These are phyloP conservation scores for Serilophus lunatus DNA, from an alignment of 2,113 vertebrate species.

Conservation along the genomic window DNA sequence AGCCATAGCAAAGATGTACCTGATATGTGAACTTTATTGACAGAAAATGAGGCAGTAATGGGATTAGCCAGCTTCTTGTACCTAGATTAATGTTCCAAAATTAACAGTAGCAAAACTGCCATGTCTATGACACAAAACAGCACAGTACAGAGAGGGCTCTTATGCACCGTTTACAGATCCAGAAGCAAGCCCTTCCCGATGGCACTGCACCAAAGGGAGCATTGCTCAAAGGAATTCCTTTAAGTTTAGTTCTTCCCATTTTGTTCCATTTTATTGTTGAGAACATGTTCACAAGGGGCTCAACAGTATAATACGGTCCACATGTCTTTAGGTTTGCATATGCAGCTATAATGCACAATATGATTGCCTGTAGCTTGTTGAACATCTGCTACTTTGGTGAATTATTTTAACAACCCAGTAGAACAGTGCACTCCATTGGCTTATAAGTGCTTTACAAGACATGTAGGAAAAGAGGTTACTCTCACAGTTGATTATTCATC, in stretches of 20 bases:
- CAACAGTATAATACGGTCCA: background rate
- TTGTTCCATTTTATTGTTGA: background rate
- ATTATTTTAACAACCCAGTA: background rate
- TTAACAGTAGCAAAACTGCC: background rate
- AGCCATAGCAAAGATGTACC: background rate
- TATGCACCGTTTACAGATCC: background rate
- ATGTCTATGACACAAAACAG: background rate
- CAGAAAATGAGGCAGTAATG: background rate
- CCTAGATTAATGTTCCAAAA: background rate
- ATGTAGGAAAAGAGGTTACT: background rate
- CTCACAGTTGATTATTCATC: background rate
- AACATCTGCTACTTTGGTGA: background rate
- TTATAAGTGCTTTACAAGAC: background rate
- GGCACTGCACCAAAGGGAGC: background rate
- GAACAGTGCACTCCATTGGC: background rate
- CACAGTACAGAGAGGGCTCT: background rate
- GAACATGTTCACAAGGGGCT: background rate
- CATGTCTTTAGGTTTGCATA: background rate
- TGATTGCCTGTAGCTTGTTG: background rate
- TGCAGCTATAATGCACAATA: background rate
- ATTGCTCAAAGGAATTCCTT: background rate
- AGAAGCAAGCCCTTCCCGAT: background rate
- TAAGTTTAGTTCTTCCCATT: background rate
- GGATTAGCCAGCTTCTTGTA: background rate
- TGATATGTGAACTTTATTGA: background rate